Evolutionary conservation across 2,797 vertebrate species (phyloP).

Genomic region (Melanotaenia boesemani): DNA sequence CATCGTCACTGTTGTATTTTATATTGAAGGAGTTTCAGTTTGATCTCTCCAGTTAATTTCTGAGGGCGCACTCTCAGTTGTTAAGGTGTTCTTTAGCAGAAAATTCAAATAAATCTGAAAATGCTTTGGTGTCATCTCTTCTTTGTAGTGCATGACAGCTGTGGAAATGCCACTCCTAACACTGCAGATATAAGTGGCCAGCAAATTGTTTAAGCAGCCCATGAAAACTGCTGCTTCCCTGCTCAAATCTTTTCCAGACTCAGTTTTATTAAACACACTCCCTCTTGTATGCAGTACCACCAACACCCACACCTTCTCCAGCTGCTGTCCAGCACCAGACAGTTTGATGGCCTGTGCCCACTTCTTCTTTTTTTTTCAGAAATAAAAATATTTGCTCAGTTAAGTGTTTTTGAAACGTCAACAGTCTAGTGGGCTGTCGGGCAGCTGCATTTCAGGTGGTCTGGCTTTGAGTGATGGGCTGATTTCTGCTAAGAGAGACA

Average conservation of each 20-base stretch:
- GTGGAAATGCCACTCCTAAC: neutral
- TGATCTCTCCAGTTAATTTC: too few species aligned
- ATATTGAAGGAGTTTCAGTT: too few species aligned
- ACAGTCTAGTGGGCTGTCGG: neutral
- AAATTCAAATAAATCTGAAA: neutral
- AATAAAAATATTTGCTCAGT: slow-evolving; percentile 58
- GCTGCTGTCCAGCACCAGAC: slow-evolving; percentile 13
- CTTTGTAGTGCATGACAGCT: neutral
- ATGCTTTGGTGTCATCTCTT: neutral
- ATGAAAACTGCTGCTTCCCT: neutral
- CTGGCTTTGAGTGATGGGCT: neutral
- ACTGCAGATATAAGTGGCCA: neutral
- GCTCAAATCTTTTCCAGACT: slow-evolving; percentile 18
- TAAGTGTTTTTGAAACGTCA: slow-evolving; percentile 61
- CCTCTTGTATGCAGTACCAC: slow-evolving; percentile 29
- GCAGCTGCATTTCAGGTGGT: slow-evolving; percentile 40
- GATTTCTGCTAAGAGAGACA: slow-evolving; percentile 33
- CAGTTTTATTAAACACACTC: slow-evolving; percentile 11
- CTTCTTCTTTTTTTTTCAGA: slow-evolving; percentile 29
- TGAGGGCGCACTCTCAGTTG: too few species aligned
- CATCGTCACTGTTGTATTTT: neutral
- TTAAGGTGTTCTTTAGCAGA: neutral
- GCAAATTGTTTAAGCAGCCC: neutral
- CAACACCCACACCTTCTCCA: slow-evolving; percentile 31
- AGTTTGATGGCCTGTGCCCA: slow-evolving; percentile 31